These are phyloP conservation scores for Orthosia cruda DNA, from an alignment of 2,888 invertebrate species.

Conservation along the genomic window DNA sequence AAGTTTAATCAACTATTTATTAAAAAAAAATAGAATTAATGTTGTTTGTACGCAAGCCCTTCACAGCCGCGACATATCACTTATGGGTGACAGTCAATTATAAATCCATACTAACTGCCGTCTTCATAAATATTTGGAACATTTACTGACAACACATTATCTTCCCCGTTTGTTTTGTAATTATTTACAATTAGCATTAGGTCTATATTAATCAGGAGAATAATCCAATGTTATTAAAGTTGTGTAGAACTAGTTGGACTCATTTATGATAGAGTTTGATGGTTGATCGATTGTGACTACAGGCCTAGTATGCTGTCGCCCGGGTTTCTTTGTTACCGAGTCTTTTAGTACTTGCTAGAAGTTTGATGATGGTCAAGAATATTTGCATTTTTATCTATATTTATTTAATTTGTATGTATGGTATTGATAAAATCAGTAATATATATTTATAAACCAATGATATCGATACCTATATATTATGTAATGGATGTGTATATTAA, in stretches of 20 bases:
- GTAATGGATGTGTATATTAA: slow-evolving; percentile 1
- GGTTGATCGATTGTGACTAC: slow-evolving; percentile 75
- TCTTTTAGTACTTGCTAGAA: slow-evolving; percentile 47
- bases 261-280: slow-evolving; percentile 77
- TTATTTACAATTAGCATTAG: slow-evolving; percentile 83
- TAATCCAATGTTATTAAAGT: slow-evolving; percentile 86
- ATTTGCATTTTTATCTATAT: neutral
- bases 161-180: slow-evolving; percentile 82
- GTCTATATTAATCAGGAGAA: slow-evolving; percentile 83
- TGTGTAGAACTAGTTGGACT: slow-evolving; percentile 86
- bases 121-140: slow-evolving; percentile 50
- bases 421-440: neutral
- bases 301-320: slow-evolving; percentile 84
- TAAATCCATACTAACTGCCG: slow-evolving; percentile 75
- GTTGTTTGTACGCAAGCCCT: slow-evolving; percentile 53
- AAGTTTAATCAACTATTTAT: slow-evolving; percentile 20
- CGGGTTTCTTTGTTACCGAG: slow-evolving; percentile 50
- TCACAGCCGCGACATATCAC: slow-evolving; percentile 86
- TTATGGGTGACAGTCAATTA: slow-evolving; percentile 88
- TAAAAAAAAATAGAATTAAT: slow-evolving; percentile 10
- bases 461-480: neutral
- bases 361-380: slow-evolving; percentile 24
- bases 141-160: slow-evolving; percentile 81
- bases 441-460: neutral
- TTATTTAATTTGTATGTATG: neutral